Base-by-base conservation (phyloP, 2,888 invertebrate genomes). In the Euspilapteryx auroguttella region DNA sequence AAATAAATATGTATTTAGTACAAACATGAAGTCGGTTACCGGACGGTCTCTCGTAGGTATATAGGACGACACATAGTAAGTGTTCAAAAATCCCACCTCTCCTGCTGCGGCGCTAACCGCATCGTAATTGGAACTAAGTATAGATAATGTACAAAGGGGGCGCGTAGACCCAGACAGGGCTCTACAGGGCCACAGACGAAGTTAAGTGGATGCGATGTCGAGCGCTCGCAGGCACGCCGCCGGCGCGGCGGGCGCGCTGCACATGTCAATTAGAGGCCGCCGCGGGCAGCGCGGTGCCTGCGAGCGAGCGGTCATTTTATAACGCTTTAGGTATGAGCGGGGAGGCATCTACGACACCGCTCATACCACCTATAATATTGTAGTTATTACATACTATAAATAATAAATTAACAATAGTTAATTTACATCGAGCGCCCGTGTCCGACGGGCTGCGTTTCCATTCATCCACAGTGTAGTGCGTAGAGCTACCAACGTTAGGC, bases 281-380 rank as follows among this genome's bases (percentile, higher is more conserved):
- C 65, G 47, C 46, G 38, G 32, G 37, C 23, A 13, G 21, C 23
- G 9, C 24, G 25, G 27, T 10, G 25, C 24, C 14, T 39, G 49
- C 65, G 65, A 53, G 44, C 63, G 65, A n/a, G n/a, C n/a, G n/a
- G n/a, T n/a, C n/a, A n/a, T n/a, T 65, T 64, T 69, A 61, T 29
- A 68, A 75, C 73, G 73, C 73, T 75, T 75, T 75, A 75, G 73
- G 73, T 73, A 73, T 75, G 73, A 61, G 73, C 56, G 73, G 73
- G 61, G 61, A 49, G 52, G 71, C 73, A 73, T 73, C 73, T 71
- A 71, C 71, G 57, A 57, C 51, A 57, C 73, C 73, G 68, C 69
- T 73, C 73, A 75, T 75, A 71, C 73, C 73, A 71, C 57, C 17
- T 6, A 61, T 65, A 69, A 73, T 65, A 69, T 62, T 64, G 69